These are phyloP conservation scores for Pipistrellus pipistrellus DNA, from an alignment of 2,797 vertebrate genomes.

Conservation along the genomic window DNA sequence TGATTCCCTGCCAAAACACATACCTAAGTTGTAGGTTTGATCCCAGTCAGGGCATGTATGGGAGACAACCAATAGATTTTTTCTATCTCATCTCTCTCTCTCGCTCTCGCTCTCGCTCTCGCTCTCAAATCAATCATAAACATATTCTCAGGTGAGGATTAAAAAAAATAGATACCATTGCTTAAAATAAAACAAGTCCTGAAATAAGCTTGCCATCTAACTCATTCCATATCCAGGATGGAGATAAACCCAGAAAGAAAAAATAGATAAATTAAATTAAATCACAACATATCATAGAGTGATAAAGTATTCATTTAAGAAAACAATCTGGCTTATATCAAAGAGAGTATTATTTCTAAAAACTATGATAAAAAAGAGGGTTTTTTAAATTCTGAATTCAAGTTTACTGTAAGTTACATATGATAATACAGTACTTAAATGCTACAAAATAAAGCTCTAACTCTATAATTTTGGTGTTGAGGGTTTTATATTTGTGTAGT, in stretches of 20 bases:
- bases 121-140: background rate
- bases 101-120: background rate
- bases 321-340: background rate
- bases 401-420: conserved; percentile 80
- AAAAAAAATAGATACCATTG: background rate
- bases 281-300: background rate
- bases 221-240: background rate
- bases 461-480: conserved; percentile 81
- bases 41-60: background rate
- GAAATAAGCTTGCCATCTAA: conserved; percentile 7
- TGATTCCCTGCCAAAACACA: background rate
- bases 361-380: background rate
- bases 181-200: background rate
- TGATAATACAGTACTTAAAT: conserved; percentile 79
- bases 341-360: conserved; percentile 31
- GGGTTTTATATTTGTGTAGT: conserved; percentile 80
- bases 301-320: background rate
- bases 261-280: background rate
- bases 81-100: background rate
- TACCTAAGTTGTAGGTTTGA: background rate
- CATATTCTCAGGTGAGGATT: background rate
- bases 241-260: background rate
- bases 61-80: background rate
- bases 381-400: background rate
- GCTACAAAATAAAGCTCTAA: conserved; percentile 63